phyloP scores from a whole-genome alignment of 2,888 invertebrate genomes.

The Hyles lineata region DNA sequence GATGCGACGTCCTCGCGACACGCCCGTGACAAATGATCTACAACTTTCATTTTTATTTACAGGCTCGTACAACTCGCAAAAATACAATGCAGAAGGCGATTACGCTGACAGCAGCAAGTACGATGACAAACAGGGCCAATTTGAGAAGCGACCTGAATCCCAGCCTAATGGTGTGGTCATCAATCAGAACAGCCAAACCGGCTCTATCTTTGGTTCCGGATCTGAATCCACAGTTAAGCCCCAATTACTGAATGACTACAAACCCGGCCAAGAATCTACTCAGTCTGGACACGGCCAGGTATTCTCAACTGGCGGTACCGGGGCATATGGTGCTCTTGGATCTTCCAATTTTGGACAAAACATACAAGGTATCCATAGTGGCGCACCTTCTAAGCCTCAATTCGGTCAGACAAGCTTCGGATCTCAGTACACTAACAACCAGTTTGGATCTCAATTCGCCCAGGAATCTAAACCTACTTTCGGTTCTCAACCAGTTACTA shows the following conservation, averaged over 20 bases:
- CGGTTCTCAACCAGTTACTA: background rate
- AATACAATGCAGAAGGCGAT: slow-evolving; percentile 74
- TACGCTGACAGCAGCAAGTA: slow-evolving; percentile 60
- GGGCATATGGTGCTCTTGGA: slow-evolving; percentile 11
- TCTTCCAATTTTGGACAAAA: slow-evolving; percentile 21
- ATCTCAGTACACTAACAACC: slow-evolving; percentile 9
- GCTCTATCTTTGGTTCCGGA: slow-evolving; percentile 45
- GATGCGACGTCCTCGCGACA: slow-evolving; percentile 57
- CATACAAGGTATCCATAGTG: background rate
- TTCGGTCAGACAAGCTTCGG: slow-evolving; percentile 17
- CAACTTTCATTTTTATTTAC: slow-evolving; percentile 81
- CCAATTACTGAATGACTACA: background rate
- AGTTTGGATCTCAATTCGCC: slow-evolving; percentile 15
- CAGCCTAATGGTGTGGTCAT: slow-evolving; percentile 60
- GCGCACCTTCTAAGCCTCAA: background rate
- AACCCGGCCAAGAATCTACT: background rate
- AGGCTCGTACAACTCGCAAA: slow-evolving; percentile 78
- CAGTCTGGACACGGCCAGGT: slow-evolving; percentile 1
- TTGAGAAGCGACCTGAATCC: slow-evolving; percentile 57
- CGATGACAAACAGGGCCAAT: slow-evolving; percentile 62
- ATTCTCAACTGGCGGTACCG: background rate
- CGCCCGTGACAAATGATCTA: slow-evolving; percentile 69
- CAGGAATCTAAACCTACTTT: slow-evolving; percentile 13
- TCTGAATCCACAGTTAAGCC: background rate
- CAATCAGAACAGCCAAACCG: slow-evolving; percentile 57